Conservation (phyloP, 2,888 invertebrate species). For the Drosophila tripunctata region DNA sequence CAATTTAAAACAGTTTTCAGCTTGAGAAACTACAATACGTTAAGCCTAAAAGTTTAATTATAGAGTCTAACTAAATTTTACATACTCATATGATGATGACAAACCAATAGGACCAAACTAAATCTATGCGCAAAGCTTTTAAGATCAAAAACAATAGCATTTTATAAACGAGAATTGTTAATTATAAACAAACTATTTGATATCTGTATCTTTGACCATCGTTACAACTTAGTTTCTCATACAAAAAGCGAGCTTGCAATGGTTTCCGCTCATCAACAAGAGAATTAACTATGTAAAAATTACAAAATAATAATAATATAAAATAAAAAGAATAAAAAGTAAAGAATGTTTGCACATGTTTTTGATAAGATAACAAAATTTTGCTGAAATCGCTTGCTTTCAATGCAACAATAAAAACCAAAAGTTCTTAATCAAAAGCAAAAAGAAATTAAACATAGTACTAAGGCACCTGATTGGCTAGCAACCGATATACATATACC, state of each 20-base stretch:
- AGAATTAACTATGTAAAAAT: slow-evolving; percentile 39
- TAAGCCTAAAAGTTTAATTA: slow-evolving; percentile 50
- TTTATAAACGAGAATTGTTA: slow-evolving; percentile 50
- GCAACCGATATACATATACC: slow-evolving; percentile 17
- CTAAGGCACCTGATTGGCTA: slow-evolving; percentile 45
- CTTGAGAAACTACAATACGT: slow-evolving; percentile 36
- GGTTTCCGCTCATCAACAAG: slow-evolving; percentile 71
- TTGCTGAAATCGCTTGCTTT: slow-evolving; percentile 73
- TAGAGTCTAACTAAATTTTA: slow-evolving; percentile 60
- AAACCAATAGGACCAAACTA: slow-evolving; percentile 75
- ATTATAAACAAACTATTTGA: slow-evolving; percentile 22
- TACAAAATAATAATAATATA: slow-evolving; percentile 5
- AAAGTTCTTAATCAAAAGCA: slow-evolving; percentile 57
- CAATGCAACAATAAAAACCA: slow-evolving; percentile 46
- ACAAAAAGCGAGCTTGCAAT: slow-evolving; percentile 80
- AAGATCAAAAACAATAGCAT: slow-evolving; percentile 53
- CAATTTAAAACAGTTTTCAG: slow-evolving; percentile 41
- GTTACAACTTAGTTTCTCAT: slow-evolving; percentile 23
- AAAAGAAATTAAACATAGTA: slow-evolving; percentile 32
- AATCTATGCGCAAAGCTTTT: slow-evolving; percentile 57
- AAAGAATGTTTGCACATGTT: slow-evolving; percentile 31
- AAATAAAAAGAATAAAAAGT: slow-evolving; percentile 7
- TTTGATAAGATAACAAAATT: slow-evolving; percentile 54
- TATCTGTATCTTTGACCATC: slow-evolving; percentile 17
- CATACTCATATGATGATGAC: slow-evolving; percentile 33